Base-by-base conservation (phyloP, 2,113 vertebrate species). In the Galbula dea region DNA sequence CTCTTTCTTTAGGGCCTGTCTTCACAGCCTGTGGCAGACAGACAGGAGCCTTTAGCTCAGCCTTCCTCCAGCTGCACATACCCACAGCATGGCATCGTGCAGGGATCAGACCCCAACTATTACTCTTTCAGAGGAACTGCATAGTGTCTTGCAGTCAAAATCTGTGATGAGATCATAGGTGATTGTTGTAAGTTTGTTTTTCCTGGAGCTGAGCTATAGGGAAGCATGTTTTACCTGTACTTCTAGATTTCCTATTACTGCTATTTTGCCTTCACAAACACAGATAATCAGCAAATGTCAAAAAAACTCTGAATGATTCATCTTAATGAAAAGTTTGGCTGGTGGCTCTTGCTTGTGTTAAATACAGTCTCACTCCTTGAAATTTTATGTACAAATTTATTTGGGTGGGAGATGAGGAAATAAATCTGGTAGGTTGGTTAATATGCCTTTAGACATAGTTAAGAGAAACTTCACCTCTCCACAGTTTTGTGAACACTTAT, bases 11-110 rank as follows among this genome's bases (percentile, higher is more conserved):
- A 24, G 32, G 34, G n/a, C 72, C 7, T 79, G 0, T 18, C 20
- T 72, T 65, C 10, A 10, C 27, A 34, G 46, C 7, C 13, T 7
- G 36, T 7, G 27, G 5, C 37, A n/a, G 52, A 6, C 37, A n/a
- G 52, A 2, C 8, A 20, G 41, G 69, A 86, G 26, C 15, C 65
- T 32, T 21, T 11, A 30, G 23, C 49, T 63, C 67, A 71, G 37
- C 34, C 15, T 39, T 36, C 4, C 30, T 45, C 7, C 52, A 37
- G 41, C 59, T 30, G 39, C 1, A 29, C 10, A 0, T 36, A 37
- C 9, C 34, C 22, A 7, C 52, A 71, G 45, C 69, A 11, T 0
- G 0, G 51, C 41, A 34, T 41, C 49, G 1, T 2, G 46, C 1
- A 3, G 30, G 12, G 45, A 55, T 34, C 41, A 52, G 66, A 16